These are phyloP conservation scores for Eucera pruinosa DNA, from an alignment of 2,888 invertebrate species.

Conservation along the genomic window DNA sequence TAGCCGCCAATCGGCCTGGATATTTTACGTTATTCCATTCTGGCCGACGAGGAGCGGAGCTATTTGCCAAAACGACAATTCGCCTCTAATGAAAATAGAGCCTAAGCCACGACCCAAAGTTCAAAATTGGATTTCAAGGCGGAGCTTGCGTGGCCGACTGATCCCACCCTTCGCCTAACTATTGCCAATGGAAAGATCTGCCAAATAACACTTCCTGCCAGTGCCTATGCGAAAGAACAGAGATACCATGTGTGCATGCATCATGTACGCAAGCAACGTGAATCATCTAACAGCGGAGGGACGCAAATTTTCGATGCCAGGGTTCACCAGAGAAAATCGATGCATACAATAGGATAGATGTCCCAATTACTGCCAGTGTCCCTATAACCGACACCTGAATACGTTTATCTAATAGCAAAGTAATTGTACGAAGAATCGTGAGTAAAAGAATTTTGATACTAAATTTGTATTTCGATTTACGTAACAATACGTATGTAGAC, in stretches of 20 bases:
- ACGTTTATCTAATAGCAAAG: no score
- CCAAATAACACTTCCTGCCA: conserved; percentile 59
- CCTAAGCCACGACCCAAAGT: conserved; percentile 56
- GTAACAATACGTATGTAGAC: no score
- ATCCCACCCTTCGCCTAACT: conserved; percentile 57
- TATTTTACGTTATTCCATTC: not conserved
- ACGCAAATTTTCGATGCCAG: no score
- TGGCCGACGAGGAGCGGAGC: not conserved
- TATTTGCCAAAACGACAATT: conserved; percentile 46
- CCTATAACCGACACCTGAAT: no score
- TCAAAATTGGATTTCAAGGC: conserved; percentile 70
- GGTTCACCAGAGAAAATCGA: no score
- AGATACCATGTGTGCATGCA: not conserved
- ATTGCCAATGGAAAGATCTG: conserved; percentile 67
- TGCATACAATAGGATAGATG: no score
- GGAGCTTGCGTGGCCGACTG: conserved; percentile 54
- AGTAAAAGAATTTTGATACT: no score
- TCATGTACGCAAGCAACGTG: conserved; percentile 1
- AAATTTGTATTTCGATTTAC: no score
- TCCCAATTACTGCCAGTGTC: no score
- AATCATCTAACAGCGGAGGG: conserved; percentile 31
- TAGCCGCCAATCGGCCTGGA: no score
- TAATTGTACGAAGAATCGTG: no score
- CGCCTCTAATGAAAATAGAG: conserved; percentile 65
- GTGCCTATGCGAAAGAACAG: not conserved